Percentiles rank a stretch among this genome's conserved stretches.
phyloP scores from a whole-genome alignment of 2,888 invertebrate species.

The Rhodophaea formosa region DNA sequence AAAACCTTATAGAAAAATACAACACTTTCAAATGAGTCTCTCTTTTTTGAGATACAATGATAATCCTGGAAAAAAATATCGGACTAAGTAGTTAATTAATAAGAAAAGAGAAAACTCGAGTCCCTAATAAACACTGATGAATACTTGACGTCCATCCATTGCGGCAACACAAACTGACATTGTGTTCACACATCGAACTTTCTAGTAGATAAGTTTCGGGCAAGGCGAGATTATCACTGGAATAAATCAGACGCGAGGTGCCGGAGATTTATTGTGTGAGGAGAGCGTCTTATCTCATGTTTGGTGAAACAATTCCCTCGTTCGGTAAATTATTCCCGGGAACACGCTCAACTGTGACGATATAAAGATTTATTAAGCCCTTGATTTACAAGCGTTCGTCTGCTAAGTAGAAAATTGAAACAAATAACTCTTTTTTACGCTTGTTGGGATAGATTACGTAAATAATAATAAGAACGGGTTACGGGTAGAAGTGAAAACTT shows the following conservation, averaged over 20 bases:
- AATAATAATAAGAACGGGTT: no score
- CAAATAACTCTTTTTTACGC: background rate
- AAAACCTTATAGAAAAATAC: no score
- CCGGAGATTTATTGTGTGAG: constrained; percentile 51
- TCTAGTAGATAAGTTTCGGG: constrained; percentile 46
- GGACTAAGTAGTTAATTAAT: no score
- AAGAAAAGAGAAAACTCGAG: no score
- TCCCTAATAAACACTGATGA: no score
- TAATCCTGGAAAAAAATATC: no score
- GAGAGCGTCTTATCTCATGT: constrained; percentile 42
- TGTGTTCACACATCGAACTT: constrained; percentile 37
- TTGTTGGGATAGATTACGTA: no score
- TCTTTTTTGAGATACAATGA: no score
- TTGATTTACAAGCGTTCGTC: constrained; percentile 2
- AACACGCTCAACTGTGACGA: constrained; percentile 17
- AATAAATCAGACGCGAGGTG: constrained; percentile 59
- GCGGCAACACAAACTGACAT: background rate
- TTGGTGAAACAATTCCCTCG: constrained; percentile 39
- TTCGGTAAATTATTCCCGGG: constrained; percentile 25
- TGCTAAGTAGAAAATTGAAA: background rate
- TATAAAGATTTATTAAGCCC: constrained; percentile 18
- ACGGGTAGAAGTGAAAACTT: no score
- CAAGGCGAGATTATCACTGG: constrained; percentile 56
- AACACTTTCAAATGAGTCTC: no score
- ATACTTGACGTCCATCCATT: no score